Evolutionary conservation across 1,140 invertebrate species (phyloP).

Genomic region (Protaetia brevitarsis): DNA sequence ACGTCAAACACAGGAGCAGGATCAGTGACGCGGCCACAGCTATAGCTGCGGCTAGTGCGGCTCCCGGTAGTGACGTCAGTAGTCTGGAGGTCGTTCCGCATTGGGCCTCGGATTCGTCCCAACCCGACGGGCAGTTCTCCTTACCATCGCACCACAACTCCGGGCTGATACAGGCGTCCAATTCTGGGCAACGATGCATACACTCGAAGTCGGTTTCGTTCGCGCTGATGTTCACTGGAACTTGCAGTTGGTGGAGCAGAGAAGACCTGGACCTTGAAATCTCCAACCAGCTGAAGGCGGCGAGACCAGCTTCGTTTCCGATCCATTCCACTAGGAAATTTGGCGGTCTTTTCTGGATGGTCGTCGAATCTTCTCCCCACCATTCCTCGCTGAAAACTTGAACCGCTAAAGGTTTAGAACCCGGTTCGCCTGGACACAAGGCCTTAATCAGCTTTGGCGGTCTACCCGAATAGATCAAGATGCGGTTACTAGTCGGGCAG

Average conservation of each 20-base stretch:
- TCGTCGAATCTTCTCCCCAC: constrained; percentile 49
- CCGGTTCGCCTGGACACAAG: constrained; percentile 69
- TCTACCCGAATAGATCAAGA: constrained; percentile 63
- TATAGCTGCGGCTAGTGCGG: constrained; percentile 56
- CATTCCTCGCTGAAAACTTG: constrained; percentile 75
- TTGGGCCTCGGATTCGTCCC: constrained; percentile 72
- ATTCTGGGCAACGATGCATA: constrained; percentile 76
- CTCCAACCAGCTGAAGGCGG: constrained; percentile 69
- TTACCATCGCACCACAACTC: constrained; percentile 85
- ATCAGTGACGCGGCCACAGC: constrained; percentile 56
- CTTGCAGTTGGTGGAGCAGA: constrained; percentile 60
- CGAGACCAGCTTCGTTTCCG: constrained; percentile 63
- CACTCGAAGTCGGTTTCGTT: constrained; percentile 64
- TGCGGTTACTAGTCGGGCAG: constrained; percentile 61
- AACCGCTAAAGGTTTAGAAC: constrained; percentile 62
- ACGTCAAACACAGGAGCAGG: constrained; percentile 52
- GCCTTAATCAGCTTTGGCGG: constrained; percentile 64
- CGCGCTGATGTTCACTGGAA: constrained; percentile 49
- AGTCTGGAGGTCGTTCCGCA: constrained; percentile 58
- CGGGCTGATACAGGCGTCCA: constrained; percentile 83
- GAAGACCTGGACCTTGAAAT: constrained; percentile 65
- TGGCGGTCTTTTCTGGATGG: constrained; percentile 51
- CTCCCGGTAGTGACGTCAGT: constrained; percentile 49
- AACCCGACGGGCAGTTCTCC: constrained; percentile 79
- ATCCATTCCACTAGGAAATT: constrained; percentile 71